Evolutionary conservation across 1,140 invertebrate genomes (phyloP).

Genomic region (Drosophila insularis): DNA sequence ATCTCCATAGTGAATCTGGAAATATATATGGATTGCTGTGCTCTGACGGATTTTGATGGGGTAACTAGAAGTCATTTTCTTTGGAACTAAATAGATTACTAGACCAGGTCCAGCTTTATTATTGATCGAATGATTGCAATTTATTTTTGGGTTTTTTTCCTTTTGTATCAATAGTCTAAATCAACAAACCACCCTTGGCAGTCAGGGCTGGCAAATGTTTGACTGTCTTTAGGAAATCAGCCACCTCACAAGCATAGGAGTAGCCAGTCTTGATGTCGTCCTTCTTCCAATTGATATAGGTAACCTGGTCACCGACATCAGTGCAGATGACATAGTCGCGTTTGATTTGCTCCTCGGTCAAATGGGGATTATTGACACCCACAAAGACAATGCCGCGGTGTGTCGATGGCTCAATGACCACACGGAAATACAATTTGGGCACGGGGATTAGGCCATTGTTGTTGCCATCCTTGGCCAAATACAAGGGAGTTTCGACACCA

Average conservation of each 20-base stretch:
- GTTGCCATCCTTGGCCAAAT: slow-evolving; percentile 82
- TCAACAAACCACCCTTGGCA: slow-evolving; percentile 64
- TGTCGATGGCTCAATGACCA: slow-evolving; percentile 83
- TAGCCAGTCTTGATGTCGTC: slow-evolving; percentile 84
- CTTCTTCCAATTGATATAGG: slow-evolving; percentile 84
- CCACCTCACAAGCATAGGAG: slow-evolving; percentile 86
- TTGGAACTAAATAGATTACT: no score
- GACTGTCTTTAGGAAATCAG: slow-evolving; percentile 85
- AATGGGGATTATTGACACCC: slow-evolving; percentile 86
- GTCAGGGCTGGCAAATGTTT: slow-evolving; percentile 76
- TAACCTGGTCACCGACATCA: slow-evolving; percentile 83
- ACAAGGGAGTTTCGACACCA: slow-evolving; percentile 82
- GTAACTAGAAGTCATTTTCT: not conserved
- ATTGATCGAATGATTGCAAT: not conserved
- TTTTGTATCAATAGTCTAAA: slow-evolving; percentile 38
- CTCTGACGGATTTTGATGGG: not conserved
- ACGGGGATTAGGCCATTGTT: slow-evolving; percentile 83
- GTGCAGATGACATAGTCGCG: slow-evolving; percentile 83
- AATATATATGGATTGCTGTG: not conserved
- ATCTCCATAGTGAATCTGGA: slow-evolving; percentile 11
- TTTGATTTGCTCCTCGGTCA: slow-evolving; percentile 70
- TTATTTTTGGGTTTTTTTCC: slow-evolving; percentile 12
- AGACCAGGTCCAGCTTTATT: no score
- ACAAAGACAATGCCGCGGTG: slow-evolving; percentile 84
- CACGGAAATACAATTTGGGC: slow-evolving; percentile 85